A percentile compares a stretch with the other conserved stretches of the same genome.
These are phyloP conservation scores for Dryoscopus gambensis DNA, from an alignment of 2,113 vertebrate genomes.

Conservation along the genomic window DNA sequence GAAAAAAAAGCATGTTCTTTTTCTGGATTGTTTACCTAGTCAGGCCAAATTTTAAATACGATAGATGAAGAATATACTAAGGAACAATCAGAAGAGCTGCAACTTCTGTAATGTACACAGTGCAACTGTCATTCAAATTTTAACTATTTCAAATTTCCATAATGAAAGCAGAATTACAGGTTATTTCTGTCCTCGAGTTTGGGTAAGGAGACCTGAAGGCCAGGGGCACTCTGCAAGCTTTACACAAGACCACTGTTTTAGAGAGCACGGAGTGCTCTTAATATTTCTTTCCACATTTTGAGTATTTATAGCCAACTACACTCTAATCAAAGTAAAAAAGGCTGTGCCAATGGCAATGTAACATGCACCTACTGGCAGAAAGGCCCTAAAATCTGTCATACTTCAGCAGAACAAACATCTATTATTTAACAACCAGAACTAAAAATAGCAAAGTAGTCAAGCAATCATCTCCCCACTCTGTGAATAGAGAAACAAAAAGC, in stretches of 20 bases:
- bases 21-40: background rate
- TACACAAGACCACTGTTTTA: background rate
- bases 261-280: background rate
- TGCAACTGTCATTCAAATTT: background rate
- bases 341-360: background rate
- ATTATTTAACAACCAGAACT: constrained; percentile 34
- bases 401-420: constrained; percentile 31
- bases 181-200: background rate
- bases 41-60: background rate
- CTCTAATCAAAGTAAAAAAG: background rate
- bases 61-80: background rate
- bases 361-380: background rate
- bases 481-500: background rate
- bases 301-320: background rate
- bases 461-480: background rate
- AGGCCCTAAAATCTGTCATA: background rate
- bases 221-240: background rate
- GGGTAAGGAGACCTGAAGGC: background rate
- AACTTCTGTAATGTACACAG: background rate
- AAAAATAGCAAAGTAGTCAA: constrained; percentile 32
- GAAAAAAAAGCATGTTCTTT: background rate
- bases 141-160: background rate
- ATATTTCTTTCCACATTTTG: background rate
- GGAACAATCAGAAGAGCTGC: background rate
- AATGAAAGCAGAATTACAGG: background rate